Evolutionary conservation across 1,140 invertebrate species (phyloP), one percentile per base, ranked within the genome.

Genomic region (Propsilocerus akamusi): DNA sequence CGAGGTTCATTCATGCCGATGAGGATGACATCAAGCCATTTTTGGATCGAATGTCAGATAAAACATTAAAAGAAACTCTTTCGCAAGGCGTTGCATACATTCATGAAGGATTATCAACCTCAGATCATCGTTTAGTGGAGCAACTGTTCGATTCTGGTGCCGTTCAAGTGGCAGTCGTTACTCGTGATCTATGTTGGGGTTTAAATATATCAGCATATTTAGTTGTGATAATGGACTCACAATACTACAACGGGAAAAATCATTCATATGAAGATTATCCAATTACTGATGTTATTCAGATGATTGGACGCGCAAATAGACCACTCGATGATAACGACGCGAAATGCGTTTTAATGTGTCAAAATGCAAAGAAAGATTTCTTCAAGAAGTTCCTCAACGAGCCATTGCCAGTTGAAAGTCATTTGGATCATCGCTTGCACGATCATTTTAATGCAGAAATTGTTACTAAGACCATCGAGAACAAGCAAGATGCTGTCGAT

Each of bases 361-460:
- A 97, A 61, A 87, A 80, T 51, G 93, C 92, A 2, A 98, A 98
- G 65, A 98, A 97, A 70, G 92, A 97, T 57, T 97, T 97, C 71
- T 98, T 94, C 69, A 97, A 97, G 61, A 99, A 99, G 65, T 96
- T 99, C 62, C 70, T 99, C 11, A 96, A 93, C 64, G 96, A 99
- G 64, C 93, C 95, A 5, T 65, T 99, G 26, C 96, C 96, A 1
- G 84, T 97, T n/a, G 95, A 98, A 71, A 94, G 88, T 54, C 92
- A 97, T 69, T 69, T 97, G 56, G 94, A 99, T 71, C 94, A 98
- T 60, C 78, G 88, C 55, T 72, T 99, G 3, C 96, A 99, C 66
- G 96, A 99, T 72, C 97, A 99, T 68, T 97, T 99, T 64, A 99
- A 99, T 72, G 95, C 97, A 0, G 97, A 99, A 71, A 96, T 99